Evolutionary conservation across 2,888 invertebrate species (phyloP).

Genomic region (Pheosia tremula): DNA sequence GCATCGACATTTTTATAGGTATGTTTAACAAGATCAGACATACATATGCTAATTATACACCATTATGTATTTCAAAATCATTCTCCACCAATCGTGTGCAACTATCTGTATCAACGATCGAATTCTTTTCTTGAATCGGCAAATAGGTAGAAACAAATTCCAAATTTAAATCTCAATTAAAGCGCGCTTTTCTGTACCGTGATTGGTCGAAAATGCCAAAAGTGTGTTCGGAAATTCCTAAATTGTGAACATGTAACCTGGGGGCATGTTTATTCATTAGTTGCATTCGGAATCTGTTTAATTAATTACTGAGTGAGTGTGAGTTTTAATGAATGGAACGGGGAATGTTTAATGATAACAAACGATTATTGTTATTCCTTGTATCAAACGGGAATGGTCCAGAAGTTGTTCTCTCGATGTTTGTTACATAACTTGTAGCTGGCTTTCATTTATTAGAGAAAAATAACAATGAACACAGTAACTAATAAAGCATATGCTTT

Average conservation of each 20-base stretch:
- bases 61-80: neutral
- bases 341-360: conserved; percentile 33
- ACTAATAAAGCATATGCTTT: too few species aligned
- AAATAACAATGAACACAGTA: too few species aligned
- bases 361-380: conserved; percentile 28
- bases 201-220: conserved; percentile 18
- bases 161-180: conserved; percentile 21
- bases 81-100: neutral
- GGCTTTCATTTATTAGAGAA: too few species aligned
- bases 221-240: conserved; percentile 2
- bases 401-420: too few species aligned
- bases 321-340: conserved; percentile 37
- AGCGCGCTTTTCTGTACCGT: conserved; percentile 13
- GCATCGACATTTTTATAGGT: neutral
- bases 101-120: neutral
- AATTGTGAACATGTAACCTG: neutral
- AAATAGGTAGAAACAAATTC: conserved; percentile 4
- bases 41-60: conserved; percentile 4
- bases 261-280: conserved; percentile 36
- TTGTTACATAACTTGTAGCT: too few species aligned
- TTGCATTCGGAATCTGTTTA: conserved; percentile 10
- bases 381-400: conserved; percentile 6
- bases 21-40: neutral
- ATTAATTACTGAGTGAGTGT: conserved; percentile 32
- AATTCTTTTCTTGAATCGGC: conserved; percentile 5